Percentiles rank a stretch among this genome's conserved stretches.
Evolutionary conservation across 2,113 vertebrate genomes (phyloP).

Genomic region (Tragelaphus imberbis): DNA sequence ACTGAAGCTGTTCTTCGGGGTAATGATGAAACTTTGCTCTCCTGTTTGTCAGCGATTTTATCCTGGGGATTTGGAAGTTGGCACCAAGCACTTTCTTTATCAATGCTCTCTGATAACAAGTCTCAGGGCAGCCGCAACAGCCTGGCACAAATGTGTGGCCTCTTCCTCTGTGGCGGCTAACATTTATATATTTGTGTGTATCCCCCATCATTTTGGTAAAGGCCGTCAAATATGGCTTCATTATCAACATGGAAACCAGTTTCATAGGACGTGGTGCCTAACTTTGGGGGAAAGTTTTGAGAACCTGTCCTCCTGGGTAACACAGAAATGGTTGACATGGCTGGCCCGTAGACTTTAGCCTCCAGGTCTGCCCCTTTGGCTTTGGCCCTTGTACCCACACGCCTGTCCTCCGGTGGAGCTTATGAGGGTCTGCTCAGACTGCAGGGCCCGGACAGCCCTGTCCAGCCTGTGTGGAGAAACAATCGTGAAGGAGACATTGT

Average conservation of each 20-base stretch:
- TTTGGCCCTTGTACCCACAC: background rate
- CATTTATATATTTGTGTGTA: conserved; percentile 52
- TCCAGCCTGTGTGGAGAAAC: background rate
- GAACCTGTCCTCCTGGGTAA: background rate
- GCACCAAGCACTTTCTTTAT: conserved; percentile 78
- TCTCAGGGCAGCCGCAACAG: conserved; percentile 74
- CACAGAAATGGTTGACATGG: background rate
- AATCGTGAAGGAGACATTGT: background rate
- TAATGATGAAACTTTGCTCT: conserved; percentile 78
- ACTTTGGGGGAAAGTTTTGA: conserved; percentile 44
- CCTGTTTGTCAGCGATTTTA: conserved; percentile 73
- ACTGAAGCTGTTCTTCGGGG: conserved; percentile 74
- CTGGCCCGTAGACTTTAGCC: background rate
- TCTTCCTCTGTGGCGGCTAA: conserved; percentile 68
- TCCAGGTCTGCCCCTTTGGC: background rate
- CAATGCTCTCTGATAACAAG: conserved; percentile 80
- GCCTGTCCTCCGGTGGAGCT: background rate
- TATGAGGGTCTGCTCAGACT: background rate
- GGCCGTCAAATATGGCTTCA: conserved; percentile 51
- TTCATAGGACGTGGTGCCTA: background rate
- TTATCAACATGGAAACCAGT: conserved; percentile 29
- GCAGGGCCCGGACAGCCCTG: background rate
- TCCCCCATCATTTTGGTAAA: conserved; percentile 29
- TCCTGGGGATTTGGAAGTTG: conserved; percentile 79
- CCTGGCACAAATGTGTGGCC: conserved; percentile 74